phyloP scores from a whole-genome alignment of 1,140 invertebrate species.

The Magallana gigas region DNA sequence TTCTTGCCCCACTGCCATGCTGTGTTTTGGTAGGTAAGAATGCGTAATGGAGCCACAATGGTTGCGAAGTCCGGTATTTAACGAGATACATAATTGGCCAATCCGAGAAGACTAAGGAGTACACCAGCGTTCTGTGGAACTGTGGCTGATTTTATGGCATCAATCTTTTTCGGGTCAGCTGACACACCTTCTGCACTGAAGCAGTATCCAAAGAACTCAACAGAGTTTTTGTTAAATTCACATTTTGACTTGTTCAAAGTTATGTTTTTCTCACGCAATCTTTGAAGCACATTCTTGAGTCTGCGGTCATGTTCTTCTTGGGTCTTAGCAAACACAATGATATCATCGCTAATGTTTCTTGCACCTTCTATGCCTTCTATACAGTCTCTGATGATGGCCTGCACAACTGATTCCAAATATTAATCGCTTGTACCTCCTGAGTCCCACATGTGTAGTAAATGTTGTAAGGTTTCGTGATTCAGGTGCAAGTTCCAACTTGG shows the following conservation, averaged over 20 bases:
- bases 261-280: conserved; percentile 23
- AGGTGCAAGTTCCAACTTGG: conserved; percentile 45
- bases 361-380: conserved; percentile 16
- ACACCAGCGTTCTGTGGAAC: no score
- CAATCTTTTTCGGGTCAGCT: conserved; percentile 47
- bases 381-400: conserved; percentile 22
- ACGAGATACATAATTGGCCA: conserved; percentile 51
- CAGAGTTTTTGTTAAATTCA: conserved; percentile 43
- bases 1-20: conserved; percentile 45
- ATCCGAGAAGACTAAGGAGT: conserved; percentile 20
- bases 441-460: conserved; percentile 55
- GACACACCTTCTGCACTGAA: conserved; percentile 50
- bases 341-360: conserved; percentile 46
- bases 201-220: conserved; percentile 51
- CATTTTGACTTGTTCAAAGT: conserved; percentile 55
- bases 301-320: conserved; percentile 42
- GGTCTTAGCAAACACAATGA: conserved; percentile 31
- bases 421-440: conserved; percentile 54
- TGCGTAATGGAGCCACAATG: conserved; percentile 43
- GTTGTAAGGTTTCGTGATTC: conserved; percentile 56
- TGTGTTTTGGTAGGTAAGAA: conserved; percentile 9
- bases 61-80: conserved; percentile 51
- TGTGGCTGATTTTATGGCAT: conserved; percentile 7
- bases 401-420: conserved; percentile 59
- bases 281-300: conserved; percentile 25